Evolutionary conservation across 1,140 invertebrate species (phyloP).

Genomic region (Drosophila mauritiana): DNA sequence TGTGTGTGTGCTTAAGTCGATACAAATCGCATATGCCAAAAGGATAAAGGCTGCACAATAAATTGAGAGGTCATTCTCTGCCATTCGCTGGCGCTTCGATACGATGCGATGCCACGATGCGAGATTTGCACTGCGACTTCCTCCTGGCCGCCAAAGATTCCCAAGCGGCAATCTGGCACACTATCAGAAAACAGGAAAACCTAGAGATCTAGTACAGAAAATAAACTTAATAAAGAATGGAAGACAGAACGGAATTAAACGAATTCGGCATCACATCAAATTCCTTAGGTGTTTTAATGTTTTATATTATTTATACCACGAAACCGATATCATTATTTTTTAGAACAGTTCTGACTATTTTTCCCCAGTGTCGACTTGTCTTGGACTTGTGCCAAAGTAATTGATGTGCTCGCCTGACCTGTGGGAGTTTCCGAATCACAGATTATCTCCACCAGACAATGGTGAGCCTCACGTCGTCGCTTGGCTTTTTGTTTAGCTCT

Average conservation of each 20-base stretch:
- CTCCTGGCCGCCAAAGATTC: slow-evolving; percentile 39
- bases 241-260: too few relatives aligned
- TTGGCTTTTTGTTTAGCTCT: slow-evolving; percentile 49
- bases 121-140: slow-evolving; percentile 27
- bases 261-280: too few relatives aligned
- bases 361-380: slow-evolving; percentile 23
- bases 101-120: slow-evolving; percentile 41
- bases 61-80: slow-evolving; percentile 84
- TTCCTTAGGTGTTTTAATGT: too few relatives aligned
- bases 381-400: slow-evolving; percentile 81
- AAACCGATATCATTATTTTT: too few relatives aligned
- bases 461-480: slow-evolving; percentile 78
- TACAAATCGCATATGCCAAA: slow-evolving; percentile 81
- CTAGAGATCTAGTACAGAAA: background rate
- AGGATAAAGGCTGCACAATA: slow-evolving; percentile 82
- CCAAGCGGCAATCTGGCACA: slow-evolving; percentile 1
- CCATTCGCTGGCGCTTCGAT: slow-evolving; percentile 56
- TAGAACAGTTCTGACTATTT: slow-evolving; percentile 3
- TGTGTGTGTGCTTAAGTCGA: slow-evolving; percentile 70
- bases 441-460: slow-evolving; percentile 84
- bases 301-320: too few relatives aligned
- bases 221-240: too few relatives aligned
- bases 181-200: background rate
- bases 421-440: slow-evolving; percentile 84
- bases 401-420: slow-evolving; percentile 84